A percentile compares a stretch with the other conserved stretches of the same genome.
phyloP scores from a whole-genome alignment of 2,888 invertebrate genomes.

The Craniophora ligustri region DNA sequence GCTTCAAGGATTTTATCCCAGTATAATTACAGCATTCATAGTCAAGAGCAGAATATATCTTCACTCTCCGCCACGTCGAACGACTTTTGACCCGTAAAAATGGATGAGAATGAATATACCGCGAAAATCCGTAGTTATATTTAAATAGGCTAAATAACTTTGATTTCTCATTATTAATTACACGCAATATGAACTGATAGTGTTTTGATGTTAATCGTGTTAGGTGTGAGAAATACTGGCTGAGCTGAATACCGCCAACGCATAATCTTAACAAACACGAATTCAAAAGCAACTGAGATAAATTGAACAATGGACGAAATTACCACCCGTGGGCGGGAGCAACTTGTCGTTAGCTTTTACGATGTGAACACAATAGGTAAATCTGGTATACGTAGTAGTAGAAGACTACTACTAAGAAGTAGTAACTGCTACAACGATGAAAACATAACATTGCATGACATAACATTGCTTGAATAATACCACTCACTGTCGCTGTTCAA shows the following conservation, averaged over 20 bases:
- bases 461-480: not conserved
- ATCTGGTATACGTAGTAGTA: not conserved
- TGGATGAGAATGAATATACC: too few relatives aligned
- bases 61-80: too few relatives aligned
- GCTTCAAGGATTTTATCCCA: too few relatives aligned
- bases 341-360: constrained; percentile 1
- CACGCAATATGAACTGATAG: not conserved
- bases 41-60: too few relatives aligned
- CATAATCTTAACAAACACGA: constrained; percentile 5
- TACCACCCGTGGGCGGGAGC: constrained; percentile 5
- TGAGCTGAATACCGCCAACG: not conserved
- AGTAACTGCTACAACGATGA: not conserved
- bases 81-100: too few relatives aligned
- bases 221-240: constrained; percentile 4
- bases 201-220: constrained; percentile 1
- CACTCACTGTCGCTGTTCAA: too few relatives aligned
- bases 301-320: constrained; percentile 11
- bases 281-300: not conserved
- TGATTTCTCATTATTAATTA: not conserved
- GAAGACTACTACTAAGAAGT: too few relatives aligned
- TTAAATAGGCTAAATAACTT: too few relatives aligned
- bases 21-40: too few relatives aligned
- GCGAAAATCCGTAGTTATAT: too few relatives aligned
- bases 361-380: not conserved
- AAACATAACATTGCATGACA: not conserved